Evolutionary conservation across 1,140 invertebrate genomes (phyloP), one percentile per base, ranked within the genome.

Genomic region (Nixonia krombeini): DNA sequence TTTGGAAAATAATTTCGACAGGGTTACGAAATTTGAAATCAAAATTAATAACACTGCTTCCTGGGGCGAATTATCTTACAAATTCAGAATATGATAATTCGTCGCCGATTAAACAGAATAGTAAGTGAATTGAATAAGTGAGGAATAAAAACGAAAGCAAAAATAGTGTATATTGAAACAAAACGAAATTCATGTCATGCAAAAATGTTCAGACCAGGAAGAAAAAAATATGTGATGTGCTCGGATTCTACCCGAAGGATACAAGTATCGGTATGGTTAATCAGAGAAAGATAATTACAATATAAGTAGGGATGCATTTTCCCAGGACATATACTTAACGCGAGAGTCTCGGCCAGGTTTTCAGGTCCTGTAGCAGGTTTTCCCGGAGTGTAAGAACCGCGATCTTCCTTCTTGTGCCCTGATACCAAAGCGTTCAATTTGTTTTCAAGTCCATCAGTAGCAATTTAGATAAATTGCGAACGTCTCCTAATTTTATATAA

Each of bases 391-490:
- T 13, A 23, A 21, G 26, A 45, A 15, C 25, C 12, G 15, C 25
- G 8, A 12, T 1, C n/a, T 37, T 10, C 29, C 15, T 55, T 29
- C 16, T 55, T 17, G 12, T 44, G 16, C 23, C 51, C 51, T 55
- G 40, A 55, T 55, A 44, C 29, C 18, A 35, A 55, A 55, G 40
- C 51, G 51, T 55, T 29, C 40, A 44, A 55, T 55, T 55, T 42
- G 31, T 33, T 55, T 55, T 42, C 40, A 44, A 55, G 51, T 44
- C 41, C 51, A 29, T 55, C 25, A 10, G 8, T 15, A 29, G 25
- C 42, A 29, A 26, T 29, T 29, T 45, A 12, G 10, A 25, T 31
- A 35, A 55, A 44, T 44, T 42, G 35, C 16, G 21, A 28, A 35
- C 17, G 10, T 33, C 38, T 31, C 28, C 4, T 15, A 40, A 40